A percentile compares a stretch with the other conserved stretches of the same genome.
Conservation (phyloP, 2,888 invertebrate species). For the Podabrus alpinus region DNA sequence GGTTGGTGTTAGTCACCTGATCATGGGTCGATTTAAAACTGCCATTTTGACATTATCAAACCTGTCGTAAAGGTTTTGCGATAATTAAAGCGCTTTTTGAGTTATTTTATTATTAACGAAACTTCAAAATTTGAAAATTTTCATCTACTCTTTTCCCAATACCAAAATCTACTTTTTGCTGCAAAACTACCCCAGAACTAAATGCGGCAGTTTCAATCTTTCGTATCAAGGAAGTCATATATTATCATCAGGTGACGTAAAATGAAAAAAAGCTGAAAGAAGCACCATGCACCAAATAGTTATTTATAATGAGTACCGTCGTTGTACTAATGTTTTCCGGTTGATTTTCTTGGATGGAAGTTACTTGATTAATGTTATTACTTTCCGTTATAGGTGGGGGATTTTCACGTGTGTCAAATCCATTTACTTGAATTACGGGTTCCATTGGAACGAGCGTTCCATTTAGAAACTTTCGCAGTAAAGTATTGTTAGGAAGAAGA, state of each 20-base stretch:
- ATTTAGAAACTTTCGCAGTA: conserved; percentile 79
- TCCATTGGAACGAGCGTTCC: conserved; percentile 76
- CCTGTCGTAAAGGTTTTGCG: conserved; percentile 12
- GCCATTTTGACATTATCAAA: conserved; percentile 10
- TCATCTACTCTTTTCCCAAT: background rate
- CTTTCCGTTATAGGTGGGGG: conserved; percentile 62
- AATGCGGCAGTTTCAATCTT: background rate
- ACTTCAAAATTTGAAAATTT: background rate
- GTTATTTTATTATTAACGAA: conserved; percentile 1
- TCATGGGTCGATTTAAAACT: conserved; percentile 20
- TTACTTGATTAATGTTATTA: conserved; percentile 68
- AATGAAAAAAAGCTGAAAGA: conserved; percentile 30
- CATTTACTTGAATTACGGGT: conserved; percentile 57
- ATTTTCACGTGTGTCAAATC: conserved; percentile 62
- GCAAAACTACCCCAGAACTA: background rate
- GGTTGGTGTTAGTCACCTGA: conserved; percentile 17
- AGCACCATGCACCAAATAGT: conserved; percentile 45
- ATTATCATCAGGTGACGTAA: conserved; percentile 17
- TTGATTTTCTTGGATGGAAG: conserved; percentile 47
- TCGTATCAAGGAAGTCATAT: background rate
- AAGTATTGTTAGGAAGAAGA: conserved; percentile 76
- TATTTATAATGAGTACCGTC: conserved; percentile 56
- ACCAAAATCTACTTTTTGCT: background rate
- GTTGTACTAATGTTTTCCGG: conserved; percentile 60
- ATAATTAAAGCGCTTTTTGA: conserved; percentile 5